These are phyloP conservation scores for Stylophora pistillata DNA, from an alignment of 64 coral and sea anemone genomes.

Conservation along the genomic window DNA sequence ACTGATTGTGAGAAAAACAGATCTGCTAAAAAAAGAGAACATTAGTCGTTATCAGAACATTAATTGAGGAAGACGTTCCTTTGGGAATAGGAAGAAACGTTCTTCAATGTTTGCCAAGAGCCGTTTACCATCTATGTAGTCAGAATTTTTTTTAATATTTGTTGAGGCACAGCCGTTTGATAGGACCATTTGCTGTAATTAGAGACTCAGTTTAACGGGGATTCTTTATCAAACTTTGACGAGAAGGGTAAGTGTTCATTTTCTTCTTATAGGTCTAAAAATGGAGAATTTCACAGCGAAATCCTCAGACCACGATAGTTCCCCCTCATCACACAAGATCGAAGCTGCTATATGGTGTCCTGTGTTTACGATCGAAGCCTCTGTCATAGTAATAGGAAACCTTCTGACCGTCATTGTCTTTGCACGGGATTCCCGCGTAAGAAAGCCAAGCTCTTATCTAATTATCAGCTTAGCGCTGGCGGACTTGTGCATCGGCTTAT, in stretches of 20 bases:
- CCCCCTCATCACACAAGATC: not conserved
- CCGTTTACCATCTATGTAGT: too few relatives aligned
- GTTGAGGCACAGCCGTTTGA: too few relatives aligned
- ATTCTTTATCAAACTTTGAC: too few relatives aligned
- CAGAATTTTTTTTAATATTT: too few relatives aligned
- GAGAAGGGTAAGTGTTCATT: not conserved
- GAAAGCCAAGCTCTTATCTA: slow-evolving; percentile 24
- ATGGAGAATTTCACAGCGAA: not conserved
- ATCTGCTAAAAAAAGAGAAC: too few relatives aligned
- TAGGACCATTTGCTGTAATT: too few relatives aligned
- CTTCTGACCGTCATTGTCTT: slow-evolving; percentile 20
- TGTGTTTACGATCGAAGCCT: slow-evolving; percentile 5
- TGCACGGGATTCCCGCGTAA: not conserved
- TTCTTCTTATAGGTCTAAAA: not conserved
- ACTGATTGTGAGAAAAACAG: too few relatives aligned
- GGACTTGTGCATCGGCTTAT: slow-evolving; percentile 17
- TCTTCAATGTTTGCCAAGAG: too few relatives aligned
- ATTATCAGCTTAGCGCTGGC: slow-evolving; percentile 44
- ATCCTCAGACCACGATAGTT: not conserved
- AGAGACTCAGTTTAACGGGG: too few relatives aligned
- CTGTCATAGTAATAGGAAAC: slow-evolving; percentile 43
- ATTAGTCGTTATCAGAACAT: too few relatives aligned
- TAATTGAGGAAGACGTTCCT: too few relatives aligned
- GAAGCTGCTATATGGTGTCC: not conserved
- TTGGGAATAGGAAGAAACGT: too few relatives aligned